phyloP scores from a whole-genome alignment of 2,888 invertebrate genomes.

The Elmis aenea region DNA sequence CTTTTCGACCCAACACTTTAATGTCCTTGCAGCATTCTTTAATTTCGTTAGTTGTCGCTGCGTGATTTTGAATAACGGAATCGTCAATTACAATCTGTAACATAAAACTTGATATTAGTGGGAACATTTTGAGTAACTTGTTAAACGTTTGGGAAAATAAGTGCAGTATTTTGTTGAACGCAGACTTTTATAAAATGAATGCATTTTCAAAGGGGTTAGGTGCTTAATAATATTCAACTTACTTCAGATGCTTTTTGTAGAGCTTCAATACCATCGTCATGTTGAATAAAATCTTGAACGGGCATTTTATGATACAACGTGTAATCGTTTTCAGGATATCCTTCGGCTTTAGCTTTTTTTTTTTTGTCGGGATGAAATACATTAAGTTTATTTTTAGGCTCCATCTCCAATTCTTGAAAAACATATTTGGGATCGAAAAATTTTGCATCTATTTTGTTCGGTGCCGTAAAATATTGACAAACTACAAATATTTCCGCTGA shows the following conservation, averaged over 20 bases:
- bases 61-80: constrained; percentile 66
- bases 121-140: too few species aligned
- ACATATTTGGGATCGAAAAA: constrained; percentile 92
- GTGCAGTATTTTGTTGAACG: neutral
- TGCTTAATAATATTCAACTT: constrained; percentile 10
- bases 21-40: constrained; percentile 92
- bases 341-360: constrained; percentile 81
- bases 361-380: constrained; percentile 71
- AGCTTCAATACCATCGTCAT: constrained; percentile 73
- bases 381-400: constrained; percentile 63
- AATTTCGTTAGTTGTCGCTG: constrained; percentile 81
- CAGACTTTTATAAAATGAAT: constrained; percentile 1
- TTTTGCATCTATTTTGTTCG: constrained; percentile 86
- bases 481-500: constrained; percentile 99
- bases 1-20: constrained; percentile 92
- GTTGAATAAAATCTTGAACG: constrained; percentile 73
- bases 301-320: constrained; percentile 72
- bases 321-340: constrained; percentile 89
- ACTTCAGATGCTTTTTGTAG: constrained; percentile 54
- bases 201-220: too few species aligned
- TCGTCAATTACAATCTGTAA: constrained; percentile 72
- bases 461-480: constrained; percentile 89
- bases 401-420: constrained; percentile 85
- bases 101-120: constrained; percentile 9
- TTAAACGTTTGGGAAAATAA: too few species aligned